Conservation (phyloP, 30 jellyfish, hydroid and myxozoan species). For the Mastigias papua region DNA sequence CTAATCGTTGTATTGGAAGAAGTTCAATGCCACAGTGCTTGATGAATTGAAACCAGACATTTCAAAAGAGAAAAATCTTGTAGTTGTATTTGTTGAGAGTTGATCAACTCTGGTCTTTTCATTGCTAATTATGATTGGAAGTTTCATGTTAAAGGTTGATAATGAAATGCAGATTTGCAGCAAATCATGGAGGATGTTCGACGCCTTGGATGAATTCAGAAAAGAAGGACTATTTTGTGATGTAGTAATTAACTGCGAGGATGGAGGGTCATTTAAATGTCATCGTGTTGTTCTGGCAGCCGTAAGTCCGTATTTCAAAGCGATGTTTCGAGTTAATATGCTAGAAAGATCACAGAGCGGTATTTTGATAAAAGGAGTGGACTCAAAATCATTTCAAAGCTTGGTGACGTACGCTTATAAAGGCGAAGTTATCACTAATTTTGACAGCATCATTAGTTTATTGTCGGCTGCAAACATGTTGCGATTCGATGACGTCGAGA, state of each 20-base stretch:
- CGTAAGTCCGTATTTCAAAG: slow-evolving; percentile 82
- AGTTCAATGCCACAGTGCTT: too few relatives aligned
- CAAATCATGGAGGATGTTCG: slow-evolving; percentile 14
- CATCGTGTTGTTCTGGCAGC: slow-evolving; percentile 85
- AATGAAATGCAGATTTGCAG: not conserved
- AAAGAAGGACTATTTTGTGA: slow-evolving; percentile 69
- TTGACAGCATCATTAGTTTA: slow-evolving; percentile 37
- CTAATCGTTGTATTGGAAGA: too few relatives aligned
- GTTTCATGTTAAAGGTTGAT: not conserved
- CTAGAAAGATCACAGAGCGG: slow-evolving; percentile 67
- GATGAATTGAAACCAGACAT: too few relatives aligned
- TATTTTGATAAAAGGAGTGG: slow-evolving; percentile 44
- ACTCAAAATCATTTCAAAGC: slow-evolving; percentile 63
- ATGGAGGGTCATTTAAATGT: slow-evolving; percentile 61
- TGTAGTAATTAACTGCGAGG: slow-evolving; percentile 77
- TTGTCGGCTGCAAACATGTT: slow-evolving; percentile 87
- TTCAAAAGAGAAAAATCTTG: too few relatives aligned
- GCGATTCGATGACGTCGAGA: slow-evolving; percentile 80
- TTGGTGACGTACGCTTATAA: slow-evolving; percentile 60
- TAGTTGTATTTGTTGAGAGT: too few relatives aligned
- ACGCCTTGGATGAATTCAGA: slow-evolving; percentile 59
- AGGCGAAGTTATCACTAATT: slow-evolving; percentile 38
- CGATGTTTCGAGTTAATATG: slow-evolving; percentile 85
- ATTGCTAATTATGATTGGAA: too few relatives aligned
- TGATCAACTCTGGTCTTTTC: too few relatives aligned